A percentile compares a stretch with the other conserved stretches of the same genome.
Conservation (phyloP, 2,888 invertebrate genomes). For the Keiferia lycopersicella region DNA sequence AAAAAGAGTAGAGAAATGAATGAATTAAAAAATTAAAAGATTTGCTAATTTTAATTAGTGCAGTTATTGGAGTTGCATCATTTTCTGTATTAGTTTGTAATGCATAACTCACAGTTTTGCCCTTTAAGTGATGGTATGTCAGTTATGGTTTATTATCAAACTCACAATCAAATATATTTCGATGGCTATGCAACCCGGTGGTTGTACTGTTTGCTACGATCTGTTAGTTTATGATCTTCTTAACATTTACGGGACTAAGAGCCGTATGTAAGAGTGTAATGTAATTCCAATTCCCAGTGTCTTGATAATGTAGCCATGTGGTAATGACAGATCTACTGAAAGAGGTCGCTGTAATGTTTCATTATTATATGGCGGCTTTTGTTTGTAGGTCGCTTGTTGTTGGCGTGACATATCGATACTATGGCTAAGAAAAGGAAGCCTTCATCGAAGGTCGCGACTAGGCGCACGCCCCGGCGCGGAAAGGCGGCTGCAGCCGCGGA, state of each 20-base stretch:
- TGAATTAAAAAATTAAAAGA: slow-evolving; percentile 7
- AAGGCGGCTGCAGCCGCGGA: slow-evolving; percentile 55
- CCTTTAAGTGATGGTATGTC: slow-evolving; percentile 57
- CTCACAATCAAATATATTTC: slow-evolving; percentile 37
- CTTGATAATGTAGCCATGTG: slow-evolving; percentile 48
- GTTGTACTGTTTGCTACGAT: slow-evolving; percentile 41
- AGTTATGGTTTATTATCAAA: slow-evolving; percentile 37
- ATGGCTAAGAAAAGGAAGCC: slow-evolving; percentile 76
- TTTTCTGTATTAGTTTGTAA: slow-evolving; percentile 10
- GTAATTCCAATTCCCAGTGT: neutral
- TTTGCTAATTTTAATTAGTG: neutral
- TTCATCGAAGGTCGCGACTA: slow-evolving; percentile 54
- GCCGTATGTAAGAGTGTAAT: neutral
- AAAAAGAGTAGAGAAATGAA: slow-evolving; percentile 26
- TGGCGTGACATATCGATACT: slow-evolving; percentile 42
- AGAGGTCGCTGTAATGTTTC: slow-evolving; percentile 59
- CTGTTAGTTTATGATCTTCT: slow-evolving; percentile 3
- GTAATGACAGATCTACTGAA: slow-evolving; percentile 62
- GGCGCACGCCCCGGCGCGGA: slow-evolving; percentile 66
- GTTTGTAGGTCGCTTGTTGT: slow-evolving; percentile 59
- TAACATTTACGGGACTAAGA: neutral
- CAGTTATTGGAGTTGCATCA: neutral
- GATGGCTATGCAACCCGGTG: slow-evolving; percentile 57
- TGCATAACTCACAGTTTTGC: slow-evolving; percentile 1
- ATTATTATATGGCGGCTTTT: slow-evolving; percentile 35